Evolutionary conservation across 92 coral and sea anemone genomes (phyloP).

Genomic region (Porites cylindrica): DNA sequence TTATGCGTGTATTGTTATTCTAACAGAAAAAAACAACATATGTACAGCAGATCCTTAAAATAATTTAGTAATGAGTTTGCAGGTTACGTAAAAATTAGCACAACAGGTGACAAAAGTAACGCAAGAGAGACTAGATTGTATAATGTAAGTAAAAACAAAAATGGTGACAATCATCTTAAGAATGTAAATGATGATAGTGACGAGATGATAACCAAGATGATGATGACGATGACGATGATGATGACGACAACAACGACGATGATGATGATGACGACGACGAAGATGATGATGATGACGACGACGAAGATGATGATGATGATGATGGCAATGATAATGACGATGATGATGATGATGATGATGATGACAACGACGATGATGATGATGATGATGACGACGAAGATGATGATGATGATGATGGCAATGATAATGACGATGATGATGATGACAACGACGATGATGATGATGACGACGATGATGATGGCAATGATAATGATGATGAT

Average conservation of each 20-base stretch:
- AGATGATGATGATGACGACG: no score
- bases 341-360: neutral
- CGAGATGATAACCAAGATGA: neutral
- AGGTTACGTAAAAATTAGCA: neutral
- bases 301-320: neutral
- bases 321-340: neutral
- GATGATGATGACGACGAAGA: neutral
- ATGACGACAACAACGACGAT: neutral
- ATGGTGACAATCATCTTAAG: no score
- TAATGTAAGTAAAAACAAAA: no score
- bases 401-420: neutral
- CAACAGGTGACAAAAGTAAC: neutral
- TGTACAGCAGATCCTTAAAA: neutral
- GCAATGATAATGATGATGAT: neutral
- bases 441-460: no score
- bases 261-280: neutral
- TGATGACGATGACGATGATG: neutral
- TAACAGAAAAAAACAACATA: conserved; percentile 5
- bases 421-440: no score
- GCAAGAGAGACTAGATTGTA: neutral
- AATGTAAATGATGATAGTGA: no score
- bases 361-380: no score
- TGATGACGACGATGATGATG: neutral
- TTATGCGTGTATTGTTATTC: conserved; percentile 81
- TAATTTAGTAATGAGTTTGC: neutral